These are phyloP conservation scores for Xenops minutus DNA, from an alignment of 2,797 vertebrate species.

Conservation along the genomic window DNA sequence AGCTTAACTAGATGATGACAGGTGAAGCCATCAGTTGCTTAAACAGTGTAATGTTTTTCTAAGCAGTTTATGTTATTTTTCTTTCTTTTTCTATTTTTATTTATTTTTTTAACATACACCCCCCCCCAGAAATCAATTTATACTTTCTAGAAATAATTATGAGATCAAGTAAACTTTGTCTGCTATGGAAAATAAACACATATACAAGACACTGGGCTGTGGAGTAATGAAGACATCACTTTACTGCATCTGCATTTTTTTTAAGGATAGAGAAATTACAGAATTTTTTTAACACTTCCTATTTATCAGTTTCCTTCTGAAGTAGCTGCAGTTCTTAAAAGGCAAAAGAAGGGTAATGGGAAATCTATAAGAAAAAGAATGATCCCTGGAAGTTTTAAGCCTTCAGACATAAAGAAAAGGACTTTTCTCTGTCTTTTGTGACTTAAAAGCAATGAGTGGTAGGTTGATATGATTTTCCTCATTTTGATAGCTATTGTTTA, in stretches of 20 bases:
- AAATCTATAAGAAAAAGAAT: background rate
- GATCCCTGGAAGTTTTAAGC: conserved; percentile 61
- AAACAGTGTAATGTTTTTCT: conserved; percentile 75
- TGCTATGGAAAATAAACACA: conserved; percentile 4
- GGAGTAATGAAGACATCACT: conserved; percentile 66
- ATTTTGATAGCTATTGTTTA: conserved; percentile 69
- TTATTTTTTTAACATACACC: too few species aligned
- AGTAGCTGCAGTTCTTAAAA: conserved; percentile 1
- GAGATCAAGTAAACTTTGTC: conserved; percentile 59
- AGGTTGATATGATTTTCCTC: conserved; percentile 36
- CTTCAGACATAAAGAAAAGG: conserved; percentile 53
- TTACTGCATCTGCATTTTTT: conserved; percentile 2
- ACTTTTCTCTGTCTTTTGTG: conserved; percentile 63
- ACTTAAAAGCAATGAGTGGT: conserved; percentile 17
- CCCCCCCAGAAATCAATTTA: conserved; percentile 45
- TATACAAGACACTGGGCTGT: background rate
- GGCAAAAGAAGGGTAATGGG: conserved; percentile 24
- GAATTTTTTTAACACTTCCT: conserved; percentile 10
- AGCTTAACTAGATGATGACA: conserved; percentile 89
- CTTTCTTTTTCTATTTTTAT: background rate
- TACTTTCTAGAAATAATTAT: conserved; percentile 56
- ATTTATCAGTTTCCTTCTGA: conserved; percentile 37
- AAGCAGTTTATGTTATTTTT: conserved; percentile 76
- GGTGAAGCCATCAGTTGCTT: conserved; percentile 83
- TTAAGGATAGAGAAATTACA: conserved; percentile 27